These are phyloP conservation scores for Camponotus vicinus DNA, from an alignment of 1,140 invertebrate genomes.

Conservation along the genomic window DNA sequence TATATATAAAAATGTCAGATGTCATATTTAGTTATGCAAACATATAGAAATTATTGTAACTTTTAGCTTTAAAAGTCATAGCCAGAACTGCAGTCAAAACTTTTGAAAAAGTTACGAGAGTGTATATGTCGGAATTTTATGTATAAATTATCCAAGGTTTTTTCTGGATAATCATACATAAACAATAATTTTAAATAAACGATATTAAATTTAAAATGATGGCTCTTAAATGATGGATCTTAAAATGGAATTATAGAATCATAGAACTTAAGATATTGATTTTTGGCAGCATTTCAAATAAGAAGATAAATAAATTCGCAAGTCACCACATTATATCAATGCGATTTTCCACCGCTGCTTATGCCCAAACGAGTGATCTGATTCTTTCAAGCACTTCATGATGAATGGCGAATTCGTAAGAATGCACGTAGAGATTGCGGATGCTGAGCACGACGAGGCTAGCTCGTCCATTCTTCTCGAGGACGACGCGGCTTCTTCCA, in stretches of 20 bases:
- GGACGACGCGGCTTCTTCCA: constrained; percentile 63
- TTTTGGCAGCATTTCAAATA: background rate
- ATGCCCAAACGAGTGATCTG: constrained; percentile 57
- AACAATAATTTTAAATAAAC: too few species aligned
- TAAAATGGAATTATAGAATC: background rate
- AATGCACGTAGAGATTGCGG: constrained; percentile 63
- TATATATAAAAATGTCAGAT: background rate
- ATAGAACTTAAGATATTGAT: background rate
- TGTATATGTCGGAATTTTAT: background rate
- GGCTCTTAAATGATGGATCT: background rate
- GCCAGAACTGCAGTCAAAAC: background rate
- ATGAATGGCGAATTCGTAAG: constrained; percentile 65
- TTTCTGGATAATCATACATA: too few species aligned
- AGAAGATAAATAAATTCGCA: constrained; percentile 1
- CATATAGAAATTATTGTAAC: background rate
- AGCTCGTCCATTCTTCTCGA: constrained; percentile 67
- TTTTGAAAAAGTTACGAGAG: background rate
- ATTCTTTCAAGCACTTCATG: constrained; percentile 71
- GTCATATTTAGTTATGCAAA: background rate
- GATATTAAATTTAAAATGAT: background rate
- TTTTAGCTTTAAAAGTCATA: background rate
- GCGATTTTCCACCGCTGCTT: constrained; percentile 5
- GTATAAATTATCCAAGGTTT: background rate
- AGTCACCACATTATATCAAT: background rate
- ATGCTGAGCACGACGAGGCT: constrained; percentile 68